A percentile compares a stretch with the other conserved stretches of the same genome.
phyloP scores from a whole-genome alignment of 2,113 vertebrate genomes.

The Oreochromis tanganicae region DNA sequence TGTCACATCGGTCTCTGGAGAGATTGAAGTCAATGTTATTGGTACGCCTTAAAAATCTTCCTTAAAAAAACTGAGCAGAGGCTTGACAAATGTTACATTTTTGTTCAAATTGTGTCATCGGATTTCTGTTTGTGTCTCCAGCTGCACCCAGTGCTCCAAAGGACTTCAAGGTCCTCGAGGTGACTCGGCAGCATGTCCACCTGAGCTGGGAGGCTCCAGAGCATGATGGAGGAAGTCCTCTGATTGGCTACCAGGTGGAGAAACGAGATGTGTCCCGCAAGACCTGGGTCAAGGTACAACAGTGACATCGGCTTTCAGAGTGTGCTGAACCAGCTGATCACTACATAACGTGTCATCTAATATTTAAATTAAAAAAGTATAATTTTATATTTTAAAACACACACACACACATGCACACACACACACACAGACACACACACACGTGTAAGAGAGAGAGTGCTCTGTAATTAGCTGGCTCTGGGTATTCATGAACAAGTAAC shows the following conservation, averaged over 20 bases:
- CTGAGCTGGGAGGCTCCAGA: conserved; percentile 94
- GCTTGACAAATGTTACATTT: neutral
- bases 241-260: conserved; percentile 91
- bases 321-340: neutral
- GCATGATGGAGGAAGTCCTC: conserved; percentile 92
- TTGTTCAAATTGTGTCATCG: neutral
- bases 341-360: neutral
- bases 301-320: neutral
- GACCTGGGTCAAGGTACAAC: conserved; percentile 90
- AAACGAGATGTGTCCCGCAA: conserved; percentile 93
- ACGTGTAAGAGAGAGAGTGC: neutral
- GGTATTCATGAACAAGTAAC: neutral
- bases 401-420: too few relatives aligned
- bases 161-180: conserved; percentile 88
- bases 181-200: conserved; percentile 84
- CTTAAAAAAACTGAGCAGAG: neutral
- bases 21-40: conserved; percentile 95
- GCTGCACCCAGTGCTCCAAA: conserved; percentile 91
- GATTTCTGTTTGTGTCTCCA: conserved; percentile 49
- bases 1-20: conserved; percentile 83
- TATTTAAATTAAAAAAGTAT: neutral
- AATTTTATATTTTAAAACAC: neutral
- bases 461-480: neutral
- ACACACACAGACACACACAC: too few relatives aligned
- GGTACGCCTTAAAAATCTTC: conserved; percentile 69